These are phyloP conservation scores for Cyclophora punctaria DNA, from an alignment of 2,888 invertebrate genomes.

Conservation along the genomic window DNA sequence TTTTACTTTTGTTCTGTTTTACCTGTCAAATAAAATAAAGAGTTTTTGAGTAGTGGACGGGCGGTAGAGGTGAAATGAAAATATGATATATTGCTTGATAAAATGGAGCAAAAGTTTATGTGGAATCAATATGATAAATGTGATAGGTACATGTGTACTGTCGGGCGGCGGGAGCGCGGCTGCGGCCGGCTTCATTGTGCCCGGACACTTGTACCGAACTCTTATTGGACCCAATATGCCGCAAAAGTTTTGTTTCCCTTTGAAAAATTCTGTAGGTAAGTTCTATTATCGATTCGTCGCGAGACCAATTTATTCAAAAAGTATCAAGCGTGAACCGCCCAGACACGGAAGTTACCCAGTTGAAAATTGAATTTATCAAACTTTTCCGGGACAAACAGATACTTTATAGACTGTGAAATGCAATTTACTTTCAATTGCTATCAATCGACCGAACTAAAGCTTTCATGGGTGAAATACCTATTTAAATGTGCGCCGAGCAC, in stretches of 20 bases:
- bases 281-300: constrained; percentile 54
- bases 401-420: constrained; percentile 69
- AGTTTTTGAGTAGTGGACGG: too few relatives aligned
- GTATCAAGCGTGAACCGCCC: constrained; percentile 63
- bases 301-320: constrained; percentile 66
- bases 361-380: constrained; percentile 72
- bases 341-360: constrained; percentile 61
- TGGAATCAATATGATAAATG: too few relatives aligned
- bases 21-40: too few relatives aligned
- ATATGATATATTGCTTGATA: too few relatives aligned
- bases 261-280: constrained; percentile 12
- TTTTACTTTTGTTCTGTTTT: too few relatives aligned
- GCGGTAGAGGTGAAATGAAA: too few relatives aligned
- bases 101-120: too few relatives aligned
- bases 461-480: constrained; percentile 11
- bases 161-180: too few relatives aligned
- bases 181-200: too few relatives aligned
- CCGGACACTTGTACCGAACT: background rate
- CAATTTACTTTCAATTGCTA: constrained; percentile 64
- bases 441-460: constrained; percentile 34
- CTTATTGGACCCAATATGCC: constrained; percentile 8
- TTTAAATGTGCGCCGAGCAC: constrained; percentile 2
- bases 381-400: constrained; percentile 67
- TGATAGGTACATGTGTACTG: too few relatives aligned
- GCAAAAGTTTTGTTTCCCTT: constrained; percentile 11